A percentile compares a stretch with the other conserved stretches of the same genome.
These are phyloP conservation scores for Clarias platycephalus DNA, from an alignment of 2,797 vertebrate species.

Conservation along the genomic window DNA sequence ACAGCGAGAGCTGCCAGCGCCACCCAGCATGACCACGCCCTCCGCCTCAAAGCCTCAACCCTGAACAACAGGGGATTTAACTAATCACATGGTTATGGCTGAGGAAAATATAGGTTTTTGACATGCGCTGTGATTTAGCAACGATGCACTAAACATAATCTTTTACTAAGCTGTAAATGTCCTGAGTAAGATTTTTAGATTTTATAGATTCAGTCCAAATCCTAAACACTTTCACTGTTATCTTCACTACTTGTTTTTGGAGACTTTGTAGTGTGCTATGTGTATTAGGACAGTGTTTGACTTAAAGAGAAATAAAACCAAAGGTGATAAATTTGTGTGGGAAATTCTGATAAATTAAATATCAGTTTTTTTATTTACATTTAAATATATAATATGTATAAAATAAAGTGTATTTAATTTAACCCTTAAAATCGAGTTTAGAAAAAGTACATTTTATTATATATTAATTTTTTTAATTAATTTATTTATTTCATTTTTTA, in stretches of 20 bases:
- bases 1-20: background rate
- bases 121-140: background rate
- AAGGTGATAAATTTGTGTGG: background rate
- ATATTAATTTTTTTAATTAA: too few species aligned
- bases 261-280: background rate
- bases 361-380: background rate
- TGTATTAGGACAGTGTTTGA: background rate
- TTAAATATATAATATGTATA: background rate
- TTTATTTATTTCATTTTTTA: too few species aligned
- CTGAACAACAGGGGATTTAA: background rate
- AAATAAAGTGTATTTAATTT: too few species aligned
- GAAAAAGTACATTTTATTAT: too few species aligned
- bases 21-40: slow-evolving; percentile 15
- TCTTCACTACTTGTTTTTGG: background rate
- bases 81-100: background rate
- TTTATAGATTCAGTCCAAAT: background rate
- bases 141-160: background rate
- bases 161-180: background rate
- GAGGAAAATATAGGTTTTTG: background rate
- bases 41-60: background rate
- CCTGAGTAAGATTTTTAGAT: background rate
- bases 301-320: background rate
- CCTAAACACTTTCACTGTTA: background rate
- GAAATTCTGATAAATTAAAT: background rate
- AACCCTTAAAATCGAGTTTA: too few species aligned